phyloP scores from a whole-genome alignment of 2,113 vertebrate genomes.

The Caranx ignobilis region DNA sequence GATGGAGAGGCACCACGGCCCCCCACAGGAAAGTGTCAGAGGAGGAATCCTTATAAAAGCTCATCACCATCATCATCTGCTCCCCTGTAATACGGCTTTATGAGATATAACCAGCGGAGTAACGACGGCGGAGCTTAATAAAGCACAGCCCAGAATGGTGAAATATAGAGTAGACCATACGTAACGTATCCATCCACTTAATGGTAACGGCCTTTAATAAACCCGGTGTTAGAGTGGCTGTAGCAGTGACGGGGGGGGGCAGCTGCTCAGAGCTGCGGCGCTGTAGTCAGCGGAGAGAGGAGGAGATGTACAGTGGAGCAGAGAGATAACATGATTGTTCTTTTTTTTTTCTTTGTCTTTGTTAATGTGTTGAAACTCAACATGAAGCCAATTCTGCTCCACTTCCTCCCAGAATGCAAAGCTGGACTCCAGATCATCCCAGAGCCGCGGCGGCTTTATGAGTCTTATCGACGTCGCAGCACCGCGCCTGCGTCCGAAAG shows the following conservation, averaged over 20 bases:
- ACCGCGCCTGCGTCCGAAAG: constrained; percentile 44
- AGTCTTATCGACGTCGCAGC: constrained; percentile 63
- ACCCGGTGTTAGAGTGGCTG: constrained; percentile 56
- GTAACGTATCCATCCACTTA: constrained; percentile 71
- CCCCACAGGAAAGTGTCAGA: neutral
- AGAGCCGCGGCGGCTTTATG: constrained; percentile 38
- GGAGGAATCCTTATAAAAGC: constrained; percentile 60
- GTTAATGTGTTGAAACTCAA: constrained; percentile 37
- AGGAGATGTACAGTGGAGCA: constrained; percentile 17
- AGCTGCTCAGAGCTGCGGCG: constrained; percentile 57
- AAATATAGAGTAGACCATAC: constrained; percentile 58
- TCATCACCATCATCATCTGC: constrained; percentile 44
- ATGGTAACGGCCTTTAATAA: constrained; percentile 78
- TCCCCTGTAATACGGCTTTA: constrained; percentile 67
- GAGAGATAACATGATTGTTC: constrained; percentile 3
- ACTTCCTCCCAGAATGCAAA: constrained; percentile 59
- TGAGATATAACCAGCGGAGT: constrained; percentile 66
- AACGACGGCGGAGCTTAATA: constrained; percentile 69
- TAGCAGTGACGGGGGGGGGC: constrained; percentile 59
- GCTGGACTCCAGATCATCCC: constrained; percentile 57
- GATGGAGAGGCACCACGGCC: constrained; percentile 3
- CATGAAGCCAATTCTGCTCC: constrained; percentile 41
- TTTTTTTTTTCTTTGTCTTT: neutral
- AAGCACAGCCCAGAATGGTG: constrained; percentile 49
- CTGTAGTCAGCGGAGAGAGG: constrained; percentile 49